Evolutionary conservation across 2,888 invertebrate genomes (phyloP).

Genomic region (Melitaea athalia): DNA sequence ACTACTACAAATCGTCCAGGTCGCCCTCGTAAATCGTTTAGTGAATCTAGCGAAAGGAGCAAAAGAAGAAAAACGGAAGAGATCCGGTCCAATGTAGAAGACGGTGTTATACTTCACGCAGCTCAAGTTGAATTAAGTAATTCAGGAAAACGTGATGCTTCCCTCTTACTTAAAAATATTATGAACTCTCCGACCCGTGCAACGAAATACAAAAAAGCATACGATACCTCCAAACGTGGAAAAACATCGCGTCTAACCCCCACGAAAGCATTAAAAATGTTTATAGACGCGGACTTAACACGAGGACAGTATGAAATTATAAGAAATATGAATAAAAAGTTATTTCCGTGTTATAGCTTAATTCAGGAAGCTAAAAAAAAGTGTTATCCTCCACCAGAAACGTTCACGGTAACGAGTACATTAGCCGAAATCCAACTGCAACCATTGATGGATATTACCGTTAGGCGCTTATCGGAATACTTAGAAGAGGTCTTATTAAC

Average conservation of each 20-base stretch:
- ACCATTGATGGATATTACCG: conserved; percentile 32
- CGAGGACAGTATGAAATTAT: no score
- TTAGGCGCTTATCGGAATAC: conserved; percentile 33
- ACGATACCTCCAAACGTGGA: no score
- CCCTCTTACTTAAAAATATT: no score
- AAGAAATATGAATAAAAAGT: no score
- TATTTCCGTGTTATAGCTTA: no score
- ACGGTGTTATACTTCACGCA: conserved; percentile 11
- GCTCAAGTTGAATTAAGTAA: conserved; percentile 4
- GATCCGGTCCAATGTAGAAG: conserved; percentile 19
- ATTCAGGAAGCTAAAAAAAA: no score
- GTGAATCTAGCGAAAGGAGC: conserved; percentile 36
- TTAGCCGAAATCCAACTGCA: conserved; percentile 28
- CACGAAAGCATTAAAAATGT: no score
- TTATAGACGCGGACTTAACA: no score
- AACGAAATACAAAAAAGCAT: no score
- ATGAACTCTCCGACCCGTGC: no score
- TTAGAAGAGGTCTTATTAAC: conserved; percentile 28
- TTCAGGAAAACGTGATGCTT: no score
- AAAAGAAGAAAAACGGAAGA: conserved; percentile 39
- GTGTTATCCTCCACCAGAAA: conserved; percentile 22
- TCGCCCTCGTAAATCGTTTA: conserved; percentile 36
- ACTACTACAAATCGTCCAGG: conserved; percentile 26
- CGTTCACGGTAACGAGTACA: conserved; percentile 18
- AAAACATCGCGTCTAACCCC: no score